A percentile compares a stretch with the other conserved stretches of the same genome.
Conservation (phyloP, 1,140 invertebrate species). For the Musca domestica region DNA sequence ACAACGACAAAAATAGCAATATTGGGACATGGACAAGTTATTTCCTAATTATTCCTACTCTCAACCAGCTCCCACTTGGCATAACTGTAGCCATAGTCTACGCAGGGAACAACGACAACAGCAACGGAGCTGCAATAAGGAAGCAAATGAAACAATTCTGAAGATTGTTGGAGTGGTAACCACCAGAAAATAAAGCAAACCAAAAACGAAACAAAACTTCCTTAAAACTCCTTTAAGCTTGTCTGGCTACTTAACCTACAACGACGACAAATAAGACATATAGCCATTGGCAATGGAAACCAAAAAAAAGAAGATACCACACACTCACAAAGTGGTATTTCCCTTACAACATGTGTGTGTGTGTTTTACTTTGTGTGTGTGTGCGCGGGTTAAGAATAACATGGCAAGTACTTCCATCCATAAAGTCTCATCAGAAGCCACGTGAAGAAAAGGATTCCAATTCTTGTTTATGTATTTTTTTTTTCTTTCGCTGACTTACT, state of each 20-base stretch:
- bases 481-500: no score
- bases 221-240: conserved; percentile 4
- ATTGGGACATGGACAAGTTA: conserved; percentile 9
- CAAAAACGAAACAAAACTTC: background rate
- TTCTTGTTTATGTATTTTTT: no score
- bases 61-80: no score
- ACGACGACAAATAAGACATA: conserved; percentile 2
- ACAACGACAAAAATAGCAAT: background rate
- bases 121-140: background rate
- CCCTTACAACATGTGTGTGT: no score
- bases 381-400: no score
- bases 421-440: no score
- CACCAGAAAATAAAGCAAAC: no score
- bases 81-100: background rate
- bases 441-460: no score
- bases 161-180: no score
- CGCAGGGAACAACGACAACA: background rate
- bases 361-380: no score
- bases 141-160: background rate
- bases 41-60: conserved; percentile 9
- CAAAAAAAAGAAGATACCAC: background rate
- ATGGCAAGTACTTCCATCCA: no score
- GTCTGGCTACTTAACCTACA: conserved; percentile 18
- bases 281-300: background rate
- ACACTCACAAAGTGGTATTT: background rate